Percentiles rank a stretch among this genome's conserved stretches.
Evolutionary conservation across 1,140 invertebrate species (phyloP).

Genomic region (Brachionus rotundiformis): DNA sequence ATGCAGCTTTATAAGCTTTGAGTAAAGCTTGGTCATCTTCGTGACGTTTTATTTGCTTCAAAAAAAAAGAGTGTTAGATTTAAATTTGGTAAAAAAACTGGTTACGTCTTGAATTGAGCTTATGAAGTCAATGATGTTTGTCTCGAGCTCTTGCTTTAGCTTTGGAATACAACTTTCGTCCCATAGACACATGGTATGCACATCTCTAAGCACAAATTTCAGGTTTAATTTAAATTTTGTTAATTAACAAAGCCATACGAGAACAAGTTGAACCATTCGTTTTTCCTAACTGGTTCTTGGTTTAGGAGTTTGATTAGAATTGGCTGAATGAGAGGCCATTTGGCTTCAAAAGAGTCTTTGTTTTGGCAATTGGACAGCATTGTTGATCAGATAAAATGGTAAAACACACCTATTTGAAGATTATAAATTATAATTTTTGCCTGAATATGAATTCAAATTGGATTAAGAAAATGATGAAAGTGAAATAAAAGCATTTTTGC

Average conservation of each 20-base stretch:
- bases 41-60: slow-evolving; percentile 78
- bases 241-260: slow-evolving; percentile 67
- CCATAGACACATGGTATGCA: slow-evolving; percentile 91
- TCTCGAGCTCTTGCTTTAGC: slow-evolving; percentile 81
- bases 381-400: no score
- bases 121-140: slow-evolving; percentile 91
- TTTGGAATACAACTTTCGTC: slow-evolving; percentile 89
- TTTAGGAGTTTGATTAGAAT: slow-evolving; percentile 86
- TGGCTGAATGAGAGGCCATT: slow-evolving; percentile 90
- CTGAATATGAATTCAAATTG: background rate
- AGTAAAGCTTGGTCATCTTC: slow-evolving; percentile 89
- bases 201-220: slow-evolving; percentile 65
- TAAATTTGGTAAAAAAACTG: slow-evolving; percentile 53
- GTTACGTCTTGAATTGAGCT: slow-evolving; percentile 80
- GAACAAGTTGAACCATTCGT: slow-evolving; percentile 95
- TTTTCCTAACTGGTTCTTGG: slow-evolving; percentile 86
- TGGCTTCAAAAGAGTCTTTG: slow-evolving; percentile 75
- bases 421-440: slow-evolving; percentile 4
- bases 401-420: background rate
- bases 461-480: background rate
- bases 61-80: no score
- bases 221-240: slow-evolving; percentile 12
- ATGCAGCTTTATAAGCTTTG: slow-evolving; percentile 92
- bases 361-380: background rate
- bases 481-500: background rate